These are phyloP conservation scores for Patagioenas fasciata DNA, from an alignment of 2,113 vertebrate genomes.

Conservation along the genomic window DNA sequence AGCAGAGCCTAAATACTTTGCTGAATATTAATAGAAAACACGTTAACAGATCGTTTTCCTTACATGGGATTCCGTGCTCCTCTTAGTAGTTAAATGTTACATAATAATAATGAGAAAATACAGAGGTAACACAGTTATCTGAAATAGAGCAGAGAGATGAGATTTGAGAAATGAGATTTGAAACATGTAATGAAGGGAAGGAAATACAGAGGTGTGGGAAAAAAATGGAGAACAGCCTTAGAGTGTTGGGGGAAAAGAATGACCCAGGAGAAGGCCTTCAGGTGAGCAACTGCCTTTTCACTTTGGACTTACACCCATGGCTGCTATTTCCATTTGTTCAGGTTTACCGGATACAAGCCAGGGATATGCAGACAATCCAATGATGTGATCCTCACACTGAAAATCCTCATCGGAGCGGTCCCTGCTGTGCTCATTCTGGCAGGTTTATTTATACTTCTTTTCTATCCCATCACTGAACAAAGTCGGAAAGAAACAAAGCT, in stretches of 20 bases:
- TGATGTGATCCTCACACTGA: slow-evolving; percentile 86
- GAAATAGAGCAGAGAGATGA: background rate
- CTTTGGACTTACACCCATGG: background rate
- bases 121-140: background rate
- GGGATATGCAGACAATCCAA: slow-evolving; percentile 84
- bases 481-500: slow-evolving; percentile 79
- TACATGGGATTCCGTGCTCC: background rate
- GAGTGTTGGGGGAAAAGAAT: background rate
- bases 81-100: background rate
- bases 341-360: slow-evolving; percentile 89
- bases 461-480: slow-evolving; percentile 86
- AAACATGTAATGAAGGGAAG: background rate
- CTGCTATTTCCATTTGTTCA: slow-evolving; percentile 56
- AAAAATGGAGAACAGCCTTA: background rate
- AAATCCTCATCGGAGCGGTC: slow-evolving; percentile 89
- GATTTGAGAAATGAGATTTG: background rate
- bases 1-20: background rate
- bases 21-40: slow-evolving; percentile 17
- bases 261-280: background rate
- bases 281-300: background rate
- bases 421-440: slow-evolving; percentile 87
- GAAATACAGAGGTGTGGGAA: background rate
- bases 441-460: slow-evolving; percentile 86
- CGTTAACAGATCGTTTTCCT: background rate
- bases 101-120: background rate